These are phyloP conservation scores for Lampropteryx suffumata DNA, from an alignment of 2,888 invertebrate genomes.

Conservation along the genomic window DNA sequence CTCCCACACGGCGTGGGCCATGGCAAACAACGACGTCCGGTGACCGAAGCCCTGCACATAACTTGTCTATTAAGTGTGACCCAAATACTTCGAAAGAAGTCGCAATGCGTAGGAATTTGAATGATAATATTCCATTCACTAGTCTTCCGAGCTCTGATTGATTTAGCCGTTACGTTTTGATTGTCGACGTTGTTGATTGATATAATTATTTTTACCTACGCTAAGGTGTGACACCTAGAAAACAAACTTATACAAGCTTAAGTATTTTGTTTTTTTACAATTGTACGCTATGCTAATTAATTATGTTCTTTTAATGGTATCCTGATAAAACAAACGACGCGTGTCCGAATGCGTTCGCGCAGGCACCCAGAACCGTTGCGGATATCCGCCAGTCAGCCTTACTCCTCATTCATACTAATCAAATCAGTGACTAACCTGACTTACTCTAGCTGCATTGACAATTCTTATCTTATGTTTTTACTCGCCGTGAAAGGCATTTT, in stretches of 20 bases:
- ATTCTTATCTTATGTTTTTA: constrained; percentile 39
- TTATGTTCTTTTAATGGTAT: constrained; percentile 34
- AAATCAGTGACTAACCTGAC: constrained; percentile 43
- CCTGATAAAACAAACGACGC: constrained; percentile 38
- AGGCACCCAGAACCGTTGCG: constrained; percentile 52
- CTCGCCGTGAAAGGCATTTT: constrained; percentile 43
- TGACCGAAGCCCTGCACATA: constrained; percentile 54
- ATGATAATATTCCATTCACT: constrained; percentile 15
- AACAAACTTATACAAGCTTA: no score
- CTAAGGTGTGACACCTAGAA: no score
- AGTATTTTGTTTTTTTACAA: no score
- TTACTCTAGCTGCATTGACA: constrained; percentile 33
- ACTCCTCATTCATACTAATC: constrained; percentile 58
- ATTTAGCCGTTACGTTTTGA: no score
- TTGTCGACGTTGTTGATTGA: no score
- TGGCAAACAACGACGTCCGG: constrained; percentile 76
- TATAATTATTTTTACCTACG: no score
- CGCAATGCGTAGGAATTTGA: constrained; percentile 34
- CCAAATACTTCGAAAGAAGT: constrained; percentile 40
- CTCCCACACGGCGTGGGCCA: constrained; percentile 57
- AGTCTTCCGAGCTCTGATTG: not conserved
- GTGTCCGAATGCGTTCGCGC: constrained; percentile 40
- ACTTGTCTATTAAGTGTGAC: constrained; percentile 50
- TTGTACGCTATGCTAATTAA: not conserved
- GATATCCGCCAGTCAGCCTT: constrained; percentile 65